Conservation (phyloP, 1,140 invertebrate species). For the Thalassaphorura encarpata region DNA sequence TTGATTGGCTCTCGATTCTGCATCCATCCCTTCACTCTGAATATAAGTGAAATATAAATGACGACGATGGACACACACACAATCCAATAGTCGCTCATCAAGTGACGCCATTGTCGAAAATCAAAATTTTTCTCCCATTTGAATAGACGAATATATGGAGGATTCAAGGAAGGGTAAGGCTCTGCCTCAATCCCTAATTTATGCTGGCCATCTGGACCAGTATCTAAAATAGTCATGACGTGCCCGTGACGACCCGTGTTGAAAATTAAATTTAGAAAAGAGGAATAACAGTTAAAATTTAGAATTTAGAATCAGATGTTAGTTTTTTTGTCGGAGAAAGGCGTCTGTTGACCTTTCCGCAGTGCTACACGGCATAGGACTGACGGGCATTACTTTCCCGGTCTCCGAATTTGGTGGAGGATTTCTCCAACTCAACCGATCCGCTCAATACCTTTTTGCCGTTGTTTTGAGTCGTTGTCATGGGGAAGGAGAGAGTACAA, state of each 20-base stretch:
- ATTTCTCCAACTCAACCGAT: too few species aligned
- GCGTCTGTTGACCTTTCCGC: neutral
- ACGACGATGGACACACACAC: conserved; percentile 5
- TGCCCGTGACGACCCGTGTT: too few species aligned
- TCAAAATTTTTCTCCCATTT: conserved; percentile 2
- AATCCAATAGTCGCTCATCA: neutral
- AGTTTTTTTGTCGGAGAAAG: neutral
- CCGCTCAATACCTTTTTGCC: too few species aligned
- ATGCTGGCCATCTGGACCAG: neutral
- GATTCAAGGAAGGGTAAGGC: neutral
- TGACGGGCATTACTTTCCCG: too few species aligned
- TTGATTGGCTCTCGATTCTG: neutral
- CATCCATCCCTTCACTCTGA: conserved; percentile 2
- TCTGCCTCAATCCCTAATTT: neutral
- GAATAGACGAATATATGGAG: conserved; percentile 2
- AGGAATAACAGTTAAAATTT: too few species aligned
- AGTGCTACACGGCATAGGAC: neutral
- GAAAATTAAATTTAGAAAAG: too few species aligned
- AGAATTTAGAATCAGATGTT: too few species aligned
- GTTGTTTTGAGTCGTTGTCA: too few species aligned
- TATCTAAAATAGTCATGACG: too few species aligned
- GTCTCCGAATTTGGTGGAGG: too few species aligned
- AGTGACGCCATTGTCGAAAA: neutral
- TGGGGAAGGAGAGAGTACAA: too few species aligned
- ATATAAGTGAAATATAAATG: neutral